A percentile compares a stretch with the other conserved stretches of the same genome.
Conservation (phyloP, 2,113 vertebrate species). For the Gobiocypris rarus region DNA sequence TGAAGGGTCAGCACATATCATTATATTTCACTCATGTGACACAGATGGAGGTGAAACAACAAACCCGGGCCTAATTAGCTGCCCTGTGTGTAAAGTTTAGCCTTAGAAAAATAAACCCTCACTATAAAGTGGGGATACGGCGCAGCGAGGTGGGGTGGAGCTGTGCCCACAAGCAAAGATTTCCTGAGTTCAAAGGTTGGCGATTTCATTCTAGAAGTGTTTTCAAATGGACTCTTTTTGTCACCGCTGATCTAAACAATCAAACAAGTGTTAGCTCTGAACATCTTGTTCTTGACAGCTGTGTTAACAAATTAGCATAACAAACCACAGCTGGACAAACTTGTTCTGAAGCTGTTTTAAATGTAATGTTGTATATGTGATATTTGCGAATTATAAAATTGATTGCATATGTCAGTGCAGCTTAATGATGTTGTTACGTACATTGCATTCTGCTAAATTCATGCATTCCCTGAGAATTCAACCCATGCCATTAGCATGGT, state of each 20-base stretch:
- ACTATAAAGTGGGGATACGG: conserved; percentile 31
- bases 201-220: conserved; percentile 31
- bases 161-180: conserved; percentile 19
- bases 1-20: conserved; percentile 45
- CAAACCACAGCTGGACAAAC: conserved; percentile 47
- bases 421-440: neutral
- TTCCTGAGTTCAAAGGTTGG: conserved; percentile 37
- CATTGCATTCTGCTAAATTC: neutral
- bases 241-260: conserved; percentile 42
- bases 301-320: conserved; percentile 50
- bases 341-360: conserved; percentile 8
- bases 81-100: conserved; percentile 44
- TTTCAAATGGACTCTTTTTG: conserved; percentile 37
- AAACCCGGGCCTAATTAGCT: conserved; percentile 58
- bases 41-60: conserved; percentile 51
- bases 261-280: conserved; percentile 17
- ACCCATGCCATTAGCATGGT: neutral
- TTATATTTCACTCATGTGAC: conserved; percentile 49
- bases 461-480: neutral
- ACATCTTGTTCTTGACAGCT: conserved; percentile 39
- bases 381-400: neutral
- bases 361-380: conserved; percentile 14
- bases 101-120: conserved; percentile 57
- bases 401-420: neutral
- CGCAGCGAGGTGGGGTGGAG: conserved; percentile 4